These are phyloP conservation scores for Scomber scombrus DNA, from an alignment of 2,113 vertebrate species.

Conservation along the genomic window DNA sequence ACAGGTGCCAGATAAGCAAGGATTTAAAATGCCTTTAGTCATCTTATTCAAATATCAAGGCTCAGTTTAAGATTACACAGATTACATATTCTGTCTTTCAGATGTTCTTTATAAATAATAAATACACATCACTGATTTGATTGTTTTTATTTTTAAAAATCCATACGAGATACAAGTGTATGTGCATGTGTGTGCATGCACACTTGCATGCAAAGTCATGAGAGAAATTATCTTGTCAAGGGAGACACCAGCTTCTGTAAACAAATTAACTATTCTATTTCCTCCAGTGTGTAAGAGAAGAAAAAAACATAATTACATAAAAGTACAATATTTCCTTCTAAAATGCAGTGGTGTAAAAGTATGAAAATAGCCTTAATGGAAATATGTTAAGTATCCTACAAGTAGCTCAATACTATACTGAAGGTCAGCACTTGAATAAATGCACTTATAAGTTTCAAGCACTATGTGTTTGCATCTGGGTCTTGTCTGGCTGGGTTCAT, in stretches of 20 bases:
- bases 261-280: constrained; percentile 52
- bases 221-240: constrained; percentile 11
- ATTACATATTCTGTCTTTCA: neutral
- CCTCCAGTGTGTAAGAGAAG: constrained; percentile 26
- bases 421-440: no score
- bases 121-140: constrained; percentile 23
- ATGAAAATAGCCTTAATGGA: no score
- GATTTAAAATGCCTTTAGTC: neutral
- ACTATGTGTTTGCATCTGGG: neutral
- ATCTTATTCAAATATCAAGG: neutral
- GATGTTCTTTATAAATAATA: neutral
- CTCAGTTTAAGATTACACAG: neutral
- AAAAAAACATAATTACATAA: neutral
- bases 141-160: constrained; percentile 47
- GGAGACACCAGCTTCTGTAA: constrained; percentile 58
- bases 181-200: no score
- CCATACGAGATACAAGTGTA: constrained; percentile 33
- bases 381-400: neutral
- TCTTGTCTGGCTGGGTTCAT: no score
- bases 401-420: no score
- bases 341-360: neutral
- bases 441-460: neutral
- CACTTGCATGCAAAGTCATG: neutral
- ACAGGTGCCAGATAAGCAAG: neutral
- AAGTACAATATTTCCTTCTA: neutral